These are phyloP conservation scores for Poicephalus meyeri DNA, from an alignment of 2,113 vertebrate species.

Conservation along the genomic window DNA sequence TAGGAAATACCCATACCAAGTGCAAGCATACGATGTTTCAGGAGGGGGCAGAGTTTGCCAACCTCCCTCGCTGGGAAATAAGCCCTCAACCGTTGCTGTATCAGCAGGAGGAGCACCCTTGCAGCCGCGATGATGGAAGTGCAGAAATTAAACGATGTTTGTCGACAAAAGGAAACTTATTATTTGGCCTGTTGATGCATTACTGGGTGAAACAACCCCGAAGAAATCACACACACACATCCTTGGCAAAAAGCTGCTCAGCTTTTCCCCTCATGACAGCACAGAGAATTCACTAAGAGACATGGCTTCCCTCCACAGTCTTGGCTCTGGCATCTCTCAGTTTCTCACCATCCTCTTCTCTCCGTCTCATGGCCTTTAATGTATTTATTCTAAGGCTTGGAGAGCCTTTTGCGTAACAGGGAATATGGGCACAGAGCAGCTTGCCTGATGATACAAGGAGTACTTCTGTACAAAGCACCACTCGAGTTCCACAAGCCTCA, in stretches of 20 bases:
- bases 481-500: not conserved
- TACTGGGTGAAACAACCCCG: not conserved
- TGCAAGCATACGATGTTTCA: rapidly evolving
- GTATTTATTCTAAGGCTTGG: conserved; percentile 26
- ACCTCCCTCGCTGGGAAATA: not conserved
- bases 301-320: not conserved
- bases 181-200: not conserved
- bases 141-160: not conserved
- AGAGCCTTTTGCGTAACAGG: not conserved
- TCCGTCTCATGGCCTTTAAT: not conserved
- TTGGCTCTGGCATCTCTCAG: not conserved
- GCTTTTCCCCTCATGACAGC: not conserved
- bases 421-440: not conserved
- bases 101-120: not conserved
- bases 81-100: not conserved
- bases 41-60: not conserved
- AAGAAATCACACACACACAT: not conserved
- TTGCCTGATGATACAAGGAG: not conserved
- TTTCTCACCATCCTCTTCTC: not conserved
- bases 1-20: not conserved
- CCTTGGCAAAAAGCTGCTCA: not conserved
- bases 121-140: not conserved
- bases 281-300: not conserved
- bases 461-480: not conserved
- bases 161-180: not conserved